A percentile compares a stretch with the other conserved stretches of the same genome.
These are phyloP conservation scores for Brachylomia viminalis DNA, from an alignment of 2,888 invertebrate species.

Conservation along the genomic window DNA sequence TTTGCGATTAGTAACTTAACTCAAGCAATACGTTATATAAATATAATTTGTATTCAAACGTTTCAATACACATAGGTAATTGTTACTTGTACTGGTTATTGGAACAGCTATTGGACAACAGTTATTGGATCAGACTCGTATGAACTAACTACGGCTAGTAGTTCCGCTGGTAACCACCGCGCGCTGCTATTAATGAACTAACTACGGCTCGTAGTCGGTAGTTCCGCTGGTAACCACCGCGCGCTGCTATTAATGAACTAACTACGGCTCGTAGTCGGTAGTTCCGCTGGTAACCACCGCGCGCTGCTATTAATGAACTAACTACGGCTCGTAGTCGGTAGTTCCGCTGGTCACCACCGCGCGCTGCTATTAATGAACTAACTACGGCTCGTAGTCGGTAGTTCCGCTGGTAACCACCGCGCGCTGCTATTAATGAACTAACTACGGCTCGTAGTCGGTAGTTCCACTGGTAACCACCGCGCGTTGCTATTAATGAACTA, in stretches of 20 bases:
- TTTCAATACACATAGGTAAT: constrained; percentile 8
- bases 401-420: too few species aligned
- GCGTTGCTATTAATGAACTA: constrained; percentile 1
- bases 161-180: neutral
- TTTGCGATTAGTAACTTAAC: neutral
- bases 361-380: constrained; percentile 3
- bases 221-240: too few species aligned
- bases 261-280: neutral
- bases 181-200: neutral
- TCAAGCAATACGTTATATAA: neutral
- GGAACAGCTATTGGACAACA: too few species aligned
- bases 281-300: neutral
- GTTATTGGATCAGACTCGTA: neutral
- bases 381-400: neutral
- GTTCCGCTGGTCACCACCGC: neutral
- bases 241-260: too few species aligned
- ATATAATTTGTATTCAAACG: neutral
- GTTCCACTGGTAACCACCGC: neutral
- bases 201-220: neutral
- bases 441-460: neutral
- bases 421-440: too few species aligned
- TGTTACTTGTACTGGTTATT: neutral
- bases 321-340: neutral
- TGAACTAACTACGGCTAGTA: neutral
- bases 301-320: constrained; percentile 1